These are phyloP conservation scores for Anoplopoma fimbria DNA, from an alignment of 2,113 vertebrate genomes.

Conservation along the genomic window DNA sequence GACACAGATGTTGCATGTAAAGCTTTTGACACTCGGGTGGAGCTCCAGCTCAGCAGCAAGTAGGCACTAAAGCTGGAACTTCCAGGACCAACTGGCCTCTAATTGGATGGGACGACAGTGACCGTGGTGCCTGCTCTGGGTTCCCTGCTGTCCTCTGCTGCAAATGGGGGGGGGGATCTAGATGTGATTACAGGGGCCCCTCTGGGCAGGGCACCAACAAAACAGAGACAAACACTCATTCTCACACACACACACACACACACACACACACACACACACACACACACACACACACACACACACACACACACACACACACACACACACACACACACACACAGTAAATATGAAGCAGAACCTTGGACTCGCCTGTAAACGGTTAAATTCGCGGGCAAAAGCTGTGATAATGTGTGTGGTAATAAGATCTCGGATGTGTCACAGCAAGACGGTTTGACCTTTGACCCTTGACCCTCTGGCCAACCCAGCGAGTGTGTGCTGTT, in stretches of 20 bases:
- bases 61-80: slow-evolving; percentile 27
- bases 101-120: slow-evolving; percentile 18
- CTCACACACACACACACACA: slow-evolving; percentile 41
- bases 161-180: slow-evolving; percentile 49
- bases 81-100: slow-evolving; percentile 29
- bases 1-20: slow-evolving; percentile 3
- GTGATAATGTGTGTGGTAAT: slow-evolving; percentile 50
- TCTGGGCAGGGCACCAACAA: slow-evolving; percentile 55
- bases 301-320: slow-evolving; percentile 37
- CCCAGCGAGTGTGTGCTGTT: slow-evolving; percentile 32
- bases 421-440: slow-evolving; percentile 69
- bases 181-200: slow-evolving; percentile 75
- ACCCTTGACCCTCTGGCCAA: slow-evolving; percentile 54
- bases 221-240: slow-evolving; percentile 37
- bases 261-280: slow-evolving; percentile 33
- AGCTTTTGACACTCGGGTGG: slow-evolving; percentile 35
- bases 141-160: slow-evolving; percentile 44
- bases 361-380: slow-evolving; percentile 45
- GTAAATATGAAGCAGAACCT: slow-evolving; percentile 37
- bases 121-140: slow-evolving; percentile 4
- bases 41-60: slow-evolving; percentile 29
- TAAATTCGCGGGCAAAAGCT: slow-evolving; percentile 15
- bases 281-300: slow-evolving; percentile 29
- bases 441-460: slow-evolving; percentile 58
- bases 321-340: slow-evolving; percentile 30